phyloP scores from a whole-genome alignment of 2,113 vertebrate genomes.

The Ameiurus melas region DNA sequence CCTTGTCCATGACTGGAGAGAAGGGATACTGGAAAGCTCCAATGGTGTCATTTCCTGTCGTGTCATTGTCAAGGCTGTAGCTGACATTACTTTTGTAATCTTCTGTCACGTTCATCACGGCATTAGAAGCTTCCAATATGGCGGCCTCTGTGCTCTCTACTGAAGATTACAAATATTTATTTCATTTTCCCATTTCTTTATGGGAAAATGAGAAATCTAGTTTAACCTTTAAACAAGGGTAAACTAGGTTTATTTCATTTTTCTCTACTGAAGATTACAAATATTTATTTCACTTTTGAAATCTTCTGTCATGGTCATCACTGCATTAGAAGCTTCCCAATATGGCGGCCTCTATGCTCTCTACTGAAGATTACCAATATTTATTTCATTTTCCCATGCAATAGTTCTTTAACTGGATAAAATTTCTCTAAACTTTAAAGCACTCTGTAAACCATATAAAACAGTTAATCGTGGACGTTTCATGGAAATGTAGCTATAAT shows the following conservation, averaged over 20 bases:
- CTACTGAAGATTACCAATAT: not conserved
- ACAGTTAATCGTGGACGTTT: not conserved
- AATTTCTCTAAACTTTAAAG: not conserved
- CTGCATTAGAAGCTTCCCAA: slow-evolving; percentile 4
- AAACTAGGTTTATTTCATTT: too few species aligned
- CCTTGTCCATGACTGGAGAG: slow-evolving; percentile 59
- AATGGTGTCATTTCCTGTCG: slow-evolving; percentile 47
- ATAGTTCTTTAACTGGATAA: not conserved
- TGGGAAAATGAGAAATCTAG: too few species aligned
- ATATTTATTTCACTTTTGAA: not conserved
- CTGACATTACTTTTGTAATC: slow-evolving; percentile 3
- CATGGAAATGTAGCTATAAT: not conserved
- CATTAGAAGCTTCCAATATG: not conserved
- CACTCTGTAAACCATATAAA: not conserved
- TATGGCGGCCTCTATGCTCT: not conserved
- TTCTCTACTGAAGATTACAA: not conserved
- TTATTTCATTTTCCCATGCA: not conserved
- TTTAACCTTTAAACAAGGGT: too few species aligned
- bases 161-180: not conserved
- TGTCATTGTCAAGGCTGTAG: slow-evolving; percentile 21
- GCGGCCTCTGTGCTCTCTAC: not conserved
- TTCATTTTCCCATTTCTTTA: not conserved
- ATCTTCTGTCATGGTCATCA: slow-evolving; percentile 59
- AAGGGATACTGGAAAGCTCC: slow-evolving; percentile 46
- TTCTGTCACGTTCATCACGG: slow-evolving; percentile 59